Evolutionary conservation across 2,113 vertebrate genomes (phyloP).

Genomic region (Pseudolaguvia tuberculata): DNA sequence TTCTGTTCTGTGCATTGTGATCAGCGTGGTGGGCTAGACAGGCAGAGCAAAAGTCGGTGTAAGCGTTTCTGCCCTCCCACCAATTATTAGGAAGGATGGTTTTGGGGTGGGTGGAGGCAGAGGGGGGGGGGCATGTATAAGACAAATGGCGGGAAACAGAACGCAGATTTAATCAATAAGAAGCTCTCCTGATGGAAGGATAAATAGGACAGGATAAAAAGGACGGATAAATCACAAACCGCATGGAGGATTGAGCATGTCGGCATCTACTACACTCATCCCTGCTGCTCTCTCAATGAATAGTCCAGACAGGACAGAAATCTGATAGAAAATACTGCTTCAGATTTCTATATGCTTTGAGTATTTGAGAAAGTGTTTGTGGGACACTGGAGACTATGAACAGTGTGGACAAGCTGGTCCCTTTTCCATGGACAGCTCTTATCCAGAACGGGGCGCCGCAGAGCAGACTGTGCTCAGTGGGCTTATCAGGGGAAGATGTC

Average conservation of each 20-base stretch:
- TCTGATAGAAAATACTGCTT: neutral
- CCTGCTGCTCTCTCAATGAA: neutral
- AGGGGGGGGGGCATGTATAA: conserved; percentile 37
- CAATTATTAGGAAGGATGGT: conserved; percentile 31
- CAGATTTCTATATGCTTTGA: neutral
- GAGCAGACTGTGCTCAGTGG: too few relatives aligned
- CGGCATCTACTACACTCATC: neutral
- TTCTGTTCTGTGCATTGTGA: conserved; percentile 47
- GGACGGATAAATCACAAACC: conserved; percentile 57
- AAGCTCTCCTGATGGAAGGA: conserved; percentile 64
- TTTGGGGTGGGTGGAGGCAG: neutral
- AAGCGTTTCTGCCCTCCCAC: conserved; percentile 62
- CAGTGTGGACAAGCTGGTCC: neutral
- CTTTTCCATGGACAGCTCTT: neutral
- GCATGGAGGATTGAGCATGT: conserved; percentile 28
- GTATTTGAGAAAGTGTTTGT: neutral
- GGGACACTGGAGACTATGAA: neutral
- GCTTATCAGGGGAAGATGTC: too few relatives aligned
- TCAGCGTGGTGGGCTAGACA: neutral
- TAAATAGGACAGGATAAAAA: too few relatives aligned
- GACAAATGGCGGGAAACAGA: conserved; percentile 62
- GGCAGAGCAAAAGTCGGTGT: conserved; percentile 55
- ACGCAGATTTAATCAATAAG: conserved; percentile 59
- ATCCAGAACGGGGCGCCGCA: neutral
- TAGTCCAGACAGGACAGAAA: neutral